Conservation (phyloP, 2,113 vertebrate species). For the Neoarius graeffei region DNA sequence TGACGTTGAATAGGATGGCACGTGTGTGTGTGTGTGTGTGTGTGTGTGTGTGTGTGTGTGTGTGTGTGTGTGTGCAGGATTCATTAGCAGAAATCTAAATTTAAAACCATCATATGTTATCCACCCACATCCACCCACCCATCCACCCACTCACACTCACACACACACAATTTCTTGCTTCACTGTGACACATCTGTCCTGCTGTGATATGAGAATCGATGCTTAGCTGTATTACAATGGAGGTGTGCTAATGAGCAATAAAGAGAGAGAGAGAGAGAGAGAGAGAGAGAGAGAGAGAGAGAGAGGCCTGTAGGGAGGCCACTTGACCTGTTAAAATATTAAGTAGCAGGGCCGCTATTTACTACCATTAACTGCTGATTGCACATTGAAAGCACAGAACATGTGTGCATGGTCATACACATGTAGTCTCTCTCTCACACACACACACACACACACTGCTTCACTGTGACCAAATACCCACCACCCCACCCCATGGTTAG, state of each 20-base stretch:
- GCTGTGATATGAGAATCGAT: conserved; percentile 17
- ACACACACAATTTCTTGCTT: neutral
- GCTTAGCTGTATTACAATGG: conserved; percentile 12
- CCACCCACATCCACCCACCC: neutral
- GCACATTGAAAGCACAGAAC: conserved; percentile 23
- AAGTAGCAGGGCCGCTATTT: conserved; percentile 40
- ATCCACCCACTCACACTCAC: neutral
- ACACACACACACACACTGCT: conserved; percentile 47
- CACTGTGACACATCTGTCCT: conserved; percentile 8
- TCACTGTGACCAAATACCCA: conserved; percentile 14
- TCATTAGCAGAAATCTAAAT: neutral
- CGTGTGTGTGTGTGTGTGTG: neutral
- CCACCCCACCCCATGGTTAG: conserved; percentile 21
- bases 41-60: too few relatives aligned
- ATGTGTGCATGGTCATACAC: neutral
- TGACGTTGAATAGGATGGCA: neutral
- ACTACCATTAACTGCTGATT: conserved; percentile 47
- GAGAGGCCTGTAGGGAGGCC: conserved; percentile 3
- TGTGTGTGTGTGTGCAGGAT: neutral
- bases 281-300: neutral
- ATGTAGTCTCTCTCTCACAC: conserved; percentile 27
- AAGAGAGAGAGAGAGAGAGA: neutral
- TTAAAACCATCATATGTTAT: neutral
- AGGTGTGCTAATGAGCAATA: conserved; percentile 11
- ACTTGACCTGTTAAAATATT: conserved; percentile 57